Percentiles rank a stretch among this genome's conserved stretches.
These are phyloP conservation scores for Calliscelio sp. DNA, from an alignment of 2,888 invertebrate genomes.

Conservation along the genomic window DNA sequence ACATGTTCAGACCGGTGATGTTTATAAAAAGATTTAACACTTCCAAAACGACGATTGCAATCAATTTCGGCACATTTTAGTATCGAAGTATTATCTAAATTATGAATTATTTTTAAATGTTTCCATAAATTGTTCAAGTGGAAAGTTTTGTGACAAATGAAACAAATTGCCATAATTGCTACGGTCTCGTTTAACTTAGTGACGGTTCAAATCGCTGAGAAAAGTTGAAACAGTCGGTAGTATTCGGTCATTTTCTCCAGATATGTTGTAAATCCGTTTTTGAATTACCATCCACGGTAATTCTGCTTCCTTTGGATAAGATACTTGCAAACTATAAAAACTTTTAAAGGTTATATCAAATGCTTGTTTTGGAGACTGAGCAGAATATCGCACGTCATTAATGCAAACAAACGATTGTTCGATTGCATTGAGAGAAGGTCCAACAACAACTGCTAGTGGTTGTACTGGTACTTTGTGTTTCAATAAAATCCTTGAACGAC, in stretches of 20 bases:
- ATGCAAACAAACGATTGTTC: constrained; percentile 53
- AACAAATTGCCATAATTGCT: no score
- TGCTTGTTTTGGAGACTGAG: constrained; percentile 34
- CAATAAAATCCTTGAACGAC: neutral
- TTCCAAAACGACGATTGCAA: no score
- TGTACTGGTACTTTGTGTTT: neutral
- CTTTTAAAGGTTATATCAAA: constrained; percentile 65
- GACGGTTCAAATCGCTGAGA: no score
- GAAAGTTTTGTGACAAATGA: no score
- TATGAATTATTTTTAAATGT: no score
- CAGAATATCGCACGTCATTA: constrained; percentile 48
- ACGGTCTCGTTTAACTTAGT: no score
- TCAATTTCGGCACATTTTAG: no score
- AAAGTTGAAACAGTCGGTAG: no score
- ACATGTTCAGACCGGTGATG: no score
- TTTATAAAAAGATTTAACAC: no score
- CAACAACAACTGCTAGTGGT: constrained; percentile 5
- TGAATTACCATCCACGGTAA: constrained; percentile 60
- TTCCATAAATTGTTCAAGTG: no score
- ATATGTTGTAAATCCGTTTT: constrained; percentile 12
- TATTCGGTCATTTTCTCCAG: constrained; percentile 32
- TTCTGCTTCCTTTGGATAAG: constrained; percentile 59
- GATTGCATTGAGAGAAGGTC: neutral
- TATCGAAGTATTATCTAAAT: no score
- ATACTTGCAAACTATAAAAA: constrained; percentile 55